Conservation (phyloP, 92 coral and sea anemone genomes). For the Paragorgia papillata region DNA sequence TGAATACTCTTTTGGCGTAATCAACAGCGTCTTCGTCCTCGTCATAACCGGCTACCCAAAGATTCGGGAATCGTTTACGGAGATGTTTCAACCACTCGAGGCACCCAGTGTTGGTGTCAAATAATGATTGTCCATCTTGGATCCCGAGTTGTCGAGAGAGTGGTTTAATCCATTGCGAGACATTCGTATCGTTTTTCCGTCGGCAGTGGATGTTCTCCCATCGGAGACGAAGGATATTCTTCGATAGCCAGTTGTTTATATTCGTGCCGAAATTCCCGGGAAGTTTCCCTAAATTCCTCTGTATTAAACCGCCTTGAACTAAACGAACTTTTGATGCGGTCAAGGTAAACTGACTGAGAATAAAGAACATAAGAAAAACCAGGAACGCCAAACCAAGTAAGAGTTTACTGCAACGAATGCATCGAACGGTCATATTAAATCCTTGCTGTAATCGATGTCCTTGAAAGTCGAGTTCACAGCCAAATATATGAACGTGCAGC, state of each 20-base stretch:
- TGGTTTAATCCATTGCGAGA: constrained; percentile 53
- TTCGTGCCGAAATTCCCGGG: constrained; percentile 44
- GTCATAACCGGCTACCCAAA: constrained; percentile 81
- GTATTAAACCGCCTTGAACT: constrained; percentile 50
- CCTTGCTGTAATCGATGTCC: neutral
- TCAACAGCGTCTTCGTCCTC: constrained; percentile 84
- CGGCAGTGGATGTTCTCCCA: constrained; percentile 90
- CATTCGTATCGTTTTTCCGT: constrained; percentile 52
- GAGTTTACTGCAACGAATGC: neutral
- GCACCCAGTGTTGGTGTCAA: constrained; percentile 87
- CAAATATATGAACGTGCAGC: no score
- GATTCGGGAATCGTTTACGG: constrained; percentile 62
- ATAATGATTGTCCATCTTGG: constrained; percentile 73
- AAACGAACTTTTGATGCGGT: constrained; percentile 61
- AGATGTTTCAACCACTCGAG: constrained; percentile 78
- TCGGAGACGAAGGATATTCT: constrained; percentile 75
- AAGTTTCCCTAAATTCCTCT: constrained; percentile 37
- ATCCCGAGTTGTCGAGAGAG: constrained; percentile 75
- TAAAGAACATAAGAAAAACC: constrained; percentile 58
- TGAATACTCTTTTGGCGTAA: constrained; percentile 82
- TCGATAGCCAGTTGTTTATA: constrained; percentile 83
- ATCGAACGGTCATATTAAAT: neutral
- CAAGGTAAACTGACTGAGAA: constrained; percentile 73
- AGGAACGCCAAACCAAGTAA: constrained; percentile 38
- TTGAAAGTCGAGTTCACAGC: neutral